phyloP scores from a whole-genome alignment of 2,888 invertebrate genomes.

The Onchidella celtica region DNA sequence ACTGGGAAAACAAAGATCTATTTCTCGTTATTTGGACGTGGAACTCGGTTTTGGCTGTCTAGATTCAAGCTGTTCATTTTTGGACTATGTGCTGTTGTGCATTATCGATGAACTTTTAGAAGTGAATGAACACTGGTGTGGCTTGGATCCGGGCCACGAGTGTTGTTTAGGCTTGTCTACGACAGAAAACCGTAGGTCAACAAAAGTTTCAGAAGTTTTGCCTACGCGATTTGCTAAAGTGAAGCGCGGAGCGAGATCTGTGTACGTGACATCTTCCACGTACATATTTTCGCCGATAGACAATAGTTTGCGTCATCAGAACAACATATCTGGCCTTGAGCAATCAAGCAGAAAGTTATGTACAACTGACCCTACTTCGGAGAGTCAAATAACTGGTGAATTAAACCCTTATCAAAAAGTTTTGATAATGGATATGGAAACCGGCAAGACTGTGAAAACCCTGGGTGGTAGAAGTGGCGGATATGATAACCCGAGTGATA shows the following conservation, averaged over 20 bases:
- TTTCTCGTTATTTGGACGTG: too few species aligned
- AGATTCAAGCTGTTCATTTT: too few species aligned
- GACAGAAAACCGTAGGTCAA: too few species aligned
- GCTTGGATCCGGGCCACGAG: not conserved
- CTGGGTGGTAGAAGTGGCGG: not conserved
- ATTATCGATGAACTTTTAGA: not conserved
- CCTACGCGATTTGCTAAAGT: too few species aligned
- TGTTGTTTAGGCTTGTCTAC: too few species aligned
- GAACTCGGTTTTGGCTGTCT: too few species aligned
- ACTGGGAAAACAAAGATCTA: too few species aligned
- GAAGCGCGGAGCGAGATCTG: not conserved
- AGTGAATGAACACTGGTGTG: not conserved
- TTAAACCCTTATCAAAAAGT: not conserved
- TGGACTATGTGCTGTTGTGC: too few species aligned
- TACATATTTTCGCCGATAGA: not conserved
- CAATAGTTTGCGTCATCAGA: not conserved
- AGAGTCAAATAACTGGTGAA: not conserved
- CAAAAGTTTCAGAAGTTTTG: too few species aligned
- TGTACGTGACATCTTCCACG: not conserved
- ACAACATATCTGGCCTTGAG: not conserved
- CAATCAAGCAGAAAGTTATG: not conserved
- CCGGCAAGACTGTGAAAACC: not conserved
- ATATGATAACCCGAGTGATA: not conserved
- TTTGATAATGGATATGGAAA: not conserved
- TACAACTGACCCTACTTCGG: too few species aligned